Conservation (phyloP, 2,797 vertebrate species). For the Sphaeramia orbicularis region DNA sequence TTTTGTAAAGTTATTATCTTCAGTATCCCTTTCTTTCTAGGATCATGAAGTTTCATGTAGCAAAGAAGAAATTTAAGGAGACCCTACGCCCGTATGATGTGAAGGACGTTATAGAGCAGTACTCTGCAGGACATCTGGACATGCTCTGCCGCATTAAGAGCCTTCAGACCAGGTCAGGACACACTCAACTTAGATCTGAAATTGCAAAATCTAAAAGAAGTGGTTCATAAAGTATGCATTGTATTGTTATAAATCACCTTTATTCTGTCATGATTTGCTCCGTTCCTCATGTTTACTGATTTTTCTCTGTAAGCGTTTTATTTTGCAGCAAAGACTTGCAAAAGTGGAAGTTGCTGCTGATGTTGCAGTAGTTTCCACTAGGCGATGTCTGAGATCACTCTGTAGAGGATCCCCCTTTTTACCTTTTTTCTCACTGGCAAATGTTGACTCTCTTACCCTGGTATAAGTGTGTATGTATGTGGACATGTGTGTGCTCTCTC, state of each 20-base stretch:
- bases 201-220: conserved; percentile 2
- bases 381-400: background rate
- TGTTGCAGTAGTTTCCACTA: background rate
- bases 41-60: conserved; percentile 99
- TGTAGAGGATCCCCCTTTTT: background rate
- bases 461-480: conserved; percentile 27
- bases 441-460: background rate
- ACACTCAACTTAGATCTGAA: conserved; percentile 10
- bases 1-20: background rate
- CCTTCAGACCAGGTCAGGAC: conserved; percentile 93
- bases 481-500: conserved; percentile 56
- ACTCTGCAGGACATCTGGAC: conserved; percentile 97
- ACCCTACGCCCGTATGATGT: conserved; percentile 97
- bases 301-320: background rate
- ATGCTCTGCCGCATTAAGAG: conserved; percentile 99
- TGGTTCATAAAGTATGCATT: background rate
- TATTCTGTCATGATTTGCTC: background rate
- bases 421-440: background rate
- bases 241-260: background rate
- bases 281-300: background rate
- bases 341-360: background rate
- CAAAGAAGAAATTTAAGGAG: conserved; percentile 99
- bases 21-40: conserved; percentile 66
- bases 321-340: background rate
- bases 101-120: conserved; percentile 99